Percentiles rank a stretch among this genome's conserved stretches.
These are phyloP conservation scores for Cherax quadricarinatus DNA, from an alignment of 1,140 invertebrate genomes.

Conservation along the genomic window DNA sequence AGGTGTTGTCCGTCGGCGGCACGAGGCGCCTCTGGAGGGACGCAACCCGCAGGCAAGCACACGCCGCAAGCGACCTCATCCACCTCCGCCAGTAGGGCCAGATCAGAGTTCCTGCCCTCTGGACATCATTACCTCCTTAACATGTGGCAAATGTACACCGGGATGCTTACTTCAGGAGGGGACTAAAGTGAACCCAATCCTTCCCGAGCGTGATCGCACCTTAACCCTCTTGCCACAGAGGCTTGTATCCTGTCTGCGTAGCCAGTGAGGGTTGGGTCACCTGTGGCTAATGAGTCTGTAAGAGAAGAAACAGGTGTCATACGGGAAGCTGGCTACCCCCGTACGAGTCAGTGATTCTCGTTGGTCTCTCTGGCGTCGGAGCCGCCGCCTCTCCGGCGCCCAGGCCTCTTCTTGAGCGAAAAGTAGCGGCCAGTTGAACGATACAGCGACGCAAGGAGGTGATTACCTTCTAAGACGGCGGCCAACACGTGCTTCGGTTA, in stretches of 20 bases:
- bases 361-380: background rate
- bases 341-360: conserved; percentile 27
- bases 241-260: background rate
- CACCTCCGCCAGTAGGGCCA: background rate
- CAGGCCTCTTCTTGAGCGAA: conserved; percentile 26
- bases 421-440: background rate
- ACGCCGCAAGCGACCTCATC: conserved; percentile 8
- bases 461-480: conserved; percentile 7
- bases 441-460: background rate
- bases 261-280: background rate
- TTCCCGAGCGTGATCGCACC: background rate
- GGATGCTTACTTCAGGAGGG: background rate
- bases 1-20: conserved; percentile 59
- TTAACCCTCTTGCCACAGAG: background rate
- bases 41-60: conserved; percentile 40
- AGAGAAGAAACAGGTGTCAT: conserved; percentile 70
- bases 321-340: conserved; percentile 61
- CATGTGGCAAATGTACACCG: conserved; percentile 69
- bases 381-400: background rate
- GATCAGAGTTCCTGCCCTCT: background rate
- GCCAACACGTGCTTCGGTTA: background rate
- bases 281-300: conserved; percentile 50
- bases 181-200: background rate
- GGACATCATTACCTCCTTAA: conserved; percentile 66
- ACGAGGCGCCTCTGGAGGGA: conserved; percentile 37